Evolutionary conservation across 2,113 vertebrate species (phyloP), one percentile per base, ranked within the genome.

Genomic region (Crotalus tigris): DNA sequence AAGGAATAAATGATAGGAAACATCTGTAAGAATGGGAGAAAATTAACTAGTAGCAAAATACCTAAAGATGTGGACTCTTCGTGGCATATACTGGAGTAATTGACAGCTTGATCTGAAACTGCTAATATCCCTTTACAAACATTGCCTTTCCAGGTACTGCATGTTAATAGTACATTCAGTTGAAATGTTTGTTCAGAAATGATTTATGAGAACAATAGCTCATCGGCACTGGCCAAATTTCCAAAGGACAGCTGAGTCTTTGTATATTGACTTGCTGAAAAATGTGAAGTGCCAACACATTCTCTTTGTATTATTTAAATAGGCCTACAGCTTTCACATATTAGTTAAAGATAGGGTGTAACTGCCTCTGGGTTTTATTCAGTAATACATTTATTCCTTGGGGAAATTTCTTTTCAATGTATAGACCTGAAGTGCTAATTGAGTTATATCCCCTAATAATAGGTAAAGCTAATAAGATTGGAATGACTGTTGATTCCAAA

Each of bases 381-480:
- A 96, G 94, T 88, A 97, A 94, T 95, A 95, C 94, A 91, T 96
- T 94, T 94, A 95, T 51, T 95, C 97, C 95, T 90, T 75, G 58
- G 97, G 96, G 96, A 97, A 97, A 97, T 97, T 95, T 94, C 91
- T 96, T 95, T 96, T 93, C 86, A 92, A 91, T 55, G 93, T 95
- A 94, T 93, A 92, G 91, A 87, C 44, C 93, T 85, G 91, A 96
- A 97, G 96, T 94, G 96, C 94, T 98, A 97, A 97, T 96, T 97
- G 95, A 95, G 96, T 97, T 97, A 94, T 96, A 95, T 95, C 96
- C 97, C 96, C 94, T 96, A 97, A 97, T 97, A 97, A 96, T 92
- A 92, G 91, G 95, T 95, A 95, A 96, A 97, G 95, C 93, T 95
- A 96, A 87, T 95, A 96, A 88, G 85, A 94, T 92, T 94, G 69